These are phyloP conservation scores for Myripristis murdjan DNA, from an alignment of 2,797 vertebrate genomes.

Conservation along the genomic window DNA sequence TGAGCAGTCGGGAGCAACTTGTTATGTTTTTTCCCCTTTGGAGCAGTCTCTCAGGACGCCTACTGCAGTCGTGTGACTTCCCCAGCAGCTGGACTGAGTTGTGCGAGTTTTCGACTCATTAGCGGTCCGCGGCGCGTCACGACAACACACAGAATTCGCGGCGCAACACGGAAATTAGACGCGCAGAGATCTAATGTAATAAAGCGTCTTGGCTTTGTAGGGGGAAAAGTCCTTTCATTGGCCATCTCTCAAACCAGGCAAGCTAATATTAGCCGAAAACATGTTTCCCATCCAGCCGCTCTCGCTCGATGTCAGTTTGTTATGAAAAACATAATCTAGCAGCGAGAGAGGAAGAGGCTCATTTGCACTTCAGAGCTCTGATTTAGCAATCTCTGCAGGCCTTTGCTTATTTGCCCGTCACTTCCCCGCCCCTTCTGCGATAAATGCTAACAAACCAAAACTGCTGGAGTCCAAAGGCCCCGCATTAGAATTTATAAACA, in stretches of 20 bases:
- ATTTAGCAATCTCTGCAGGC: slow-evolving; percentile 81
- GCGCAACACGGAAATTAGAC: slow-evolving; percentile 59
- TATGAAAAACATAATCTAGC: slow-evolving; percentile 63
- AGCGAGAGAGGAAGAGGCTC: slow-evolving; percentile 72
- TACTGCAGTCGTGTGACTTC: slow-evolving; percentile 59
- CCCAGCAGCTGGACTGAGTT: slow-evolving; percentile 57
- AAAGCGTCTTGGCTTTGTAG: slow-evolving; percentile 53
- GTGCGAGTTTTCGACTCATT: slow-evolving; percentile 69
- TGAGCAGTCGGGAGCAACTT: slow-evolving; percentile 49
- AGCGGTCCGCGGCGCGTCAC: slow-evolving; percentile 45
- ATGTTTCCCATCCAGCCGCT: slow-evolving; percentile 38
- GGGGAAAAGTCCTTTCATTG: slow-evolving; percentile 41
- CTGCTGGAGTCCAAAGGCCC: slow-evolving; percentile 80
- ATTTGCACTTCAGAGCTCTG: slow-evolving; percentile 88
- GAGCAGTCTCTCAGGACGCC: slow-evolving; percentile 61
- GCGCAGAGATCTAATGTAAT: slow-evolving; percentile 58
- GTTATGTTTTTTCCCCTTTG: slow-evolving; percentile 21
- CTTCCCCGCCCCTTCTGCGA: slow-evolving; percentile 75
- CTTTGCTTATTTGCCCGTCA: slow-evolving; percentile 83
- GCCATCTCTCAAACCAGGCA: slow-evolving; percentile 31
- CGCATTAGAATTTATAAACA: slow-evolving; percentile 87
- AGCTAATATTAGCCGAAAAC: slow-evolving; percentile 76
- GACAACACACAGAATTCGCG: slow-evolving; percentile 53
- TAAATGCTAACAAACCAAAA: slow-evolving; percentile 82
- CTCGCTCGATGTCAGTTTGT: slow-evolving; percentile 56